A percentile compares a stretch with the other conserved stretches of the same genome.
Conservation (phyloP, 2,888 invertebrate genomes). For the Zhengitettix transpicula region DNA sequence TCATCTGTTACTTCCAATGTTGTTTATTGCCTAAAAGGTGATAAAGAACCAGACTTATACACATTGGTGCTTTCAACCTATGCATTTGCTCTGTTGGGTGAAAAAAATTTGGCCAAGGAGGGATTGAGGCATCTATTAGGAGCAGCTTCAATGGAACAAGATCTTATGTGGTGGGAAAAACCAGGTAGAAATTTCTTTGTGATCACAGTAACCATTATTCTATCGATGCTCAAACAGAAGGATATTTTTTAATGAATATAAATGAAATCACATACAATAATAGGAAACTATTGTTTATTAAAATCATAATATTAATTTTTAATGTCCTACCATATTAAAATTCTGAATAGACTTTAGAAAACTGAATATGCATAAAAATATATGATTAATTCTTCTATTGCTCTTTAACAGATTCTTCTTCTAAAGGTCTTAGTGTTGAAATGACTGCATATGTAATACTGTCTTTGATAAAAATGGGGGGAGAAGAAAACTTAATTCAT, state of each 20-base stretch:
- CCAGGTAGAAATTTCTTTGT: constrained; percentile 7
- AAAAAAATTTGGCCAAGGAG: constrained; percentile 26
- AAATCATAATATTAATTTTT: too few relatives aligned
- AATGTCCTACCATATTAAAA: too few relatives aligned
- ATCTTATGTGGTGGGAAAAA: constrained; percentile 34
- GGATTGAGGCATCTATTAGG: constrained; percentile 27
- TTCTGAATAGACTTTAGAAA: too few relatives aligned
- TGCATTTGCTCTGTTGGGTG: constrained; percentile 30
- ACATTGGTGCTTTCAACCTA: constrained; percentile 34
- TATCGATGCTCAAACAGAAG: too few relatives aligned
- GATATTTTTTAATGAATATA: too few relatives aligned
- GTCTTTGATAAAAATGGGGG: constrained; percentile 34
- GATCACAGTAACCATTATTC: not conserved
- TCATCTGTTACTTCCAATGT: constrained; percentile 36
- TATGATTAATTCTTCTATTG: not conserved
- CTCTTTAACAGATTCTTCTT: constrained; percentile 2
- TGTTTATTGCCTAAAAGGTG: constrained; percentile 34
- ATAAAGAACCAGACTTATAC: constrained; percentile 28
- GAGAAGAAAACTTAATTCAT: constrained; percentile 31
- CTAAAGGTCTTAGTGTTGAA: constrained; percentile 35
- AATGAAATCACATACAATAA: too few relatives aligned
- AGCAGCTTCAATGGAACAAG: constrained; percentile 26
- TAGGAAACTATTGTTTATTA: too few relatives aligned
- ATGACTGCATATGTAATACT: constrained; percentile 50
- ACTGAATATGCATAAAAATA: too few relatives aligned